Percentiles rank a stretch among this genome's conserved stretches.
Evolutionary conservation across 2,113 vertebrate species (phyloP).

Genomic region (Oryzias curvinotus): DNA sequence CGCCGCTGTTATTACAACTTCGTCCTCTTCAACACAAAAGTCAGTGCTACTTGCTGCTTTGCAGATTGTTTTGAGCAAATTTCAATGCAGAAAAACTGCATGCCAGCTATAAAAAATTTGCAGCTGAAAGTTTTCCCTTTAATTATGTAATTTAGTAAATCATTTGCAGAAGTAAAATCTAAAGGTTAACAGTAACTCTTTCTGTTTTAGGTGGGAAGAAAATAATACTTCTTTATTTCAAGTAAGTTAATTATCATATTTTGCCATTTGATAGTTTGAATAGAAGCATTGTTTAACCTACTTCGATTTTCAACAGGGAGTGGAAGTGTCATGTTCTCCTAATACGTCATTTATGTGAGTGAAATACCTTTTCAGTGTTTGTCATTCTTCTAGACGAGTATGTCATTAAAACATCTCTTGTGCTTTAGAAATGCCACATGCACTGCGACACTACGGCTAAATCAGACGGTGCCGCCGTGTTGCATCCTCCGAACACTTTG

Average conservation of each 20-base stretch:
- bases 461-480: slow-evolving; percentile 24
- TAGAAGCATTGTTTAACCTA: not conserved
- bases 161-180: too few relatives aligned
- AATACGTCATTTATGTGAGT: slow-evolving; percentile 53
- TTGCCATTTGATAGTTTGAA: not conserved
- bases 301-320: slow-evolving; percentile 38
- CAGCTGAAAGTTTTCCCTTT: too few relatives aligned
- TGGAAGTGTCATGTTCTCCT: slow-evolving; percentile 34
- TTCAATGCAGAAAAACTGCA: too few relatives aligned
- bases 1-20: not conserved
- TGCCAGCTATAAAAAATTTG: too few relatives aligned
- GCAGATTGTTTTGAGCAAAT: too few relatives aligned
- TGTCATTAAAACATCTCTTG: not conserved
- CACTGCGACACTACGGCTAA: slow-evolving; percentile 41
- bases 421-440: slow-evolving; percentile 51
- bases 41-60: too few relatives aligned
- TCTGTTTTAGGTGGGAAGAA: not conserved
- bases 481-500: slow-evolving; percentile 58
- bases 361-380: not conserved
- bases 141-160: too few relatives aligned
- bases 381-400: not conserved
- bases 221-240: slow-evolving; percentile 21
- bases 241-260: slow-evolving; percentile 38
- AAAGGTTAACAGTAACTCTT: too few relatives aligned
- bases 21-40: not conserved